Base-by-base conservation (phyloP, 2,888 invertebrate genomes). In the Lagria hirta region DNA sequence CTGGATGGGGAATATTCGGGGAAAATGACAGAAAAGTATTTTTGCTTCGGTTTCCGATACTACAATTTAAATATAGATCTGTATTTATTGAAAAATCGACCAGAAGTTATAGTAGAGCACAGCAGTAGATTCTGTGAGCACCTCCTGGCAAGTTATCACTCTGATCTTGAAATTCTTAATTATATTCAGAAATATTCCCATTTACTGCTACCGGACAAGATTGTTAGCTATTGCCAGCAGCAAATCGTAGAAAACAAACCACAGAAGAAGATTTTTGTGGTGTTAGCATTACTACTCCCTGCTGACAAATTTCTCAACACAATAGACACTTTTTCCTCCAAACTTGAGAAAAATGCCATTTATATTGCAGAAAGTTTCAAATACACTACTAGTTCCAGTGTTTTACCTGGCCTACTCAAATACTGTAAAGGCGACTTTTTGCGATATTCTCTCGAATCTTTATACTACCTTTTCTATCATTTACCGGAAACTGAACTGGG, bases 401-500 rank as follows among this genome's bases (percentile, higher is more conserved):
- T 44, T 21, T 36, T 50, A 6, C 37, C 47, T 14, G n/a, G 8
- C 29, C 10, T 50, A 8, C 23, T 50, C 2, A 16, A 35, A 11
- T 50, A 28, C 18, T 48, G 50, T 17, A 20, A 36, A 14, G 44
- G 50, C n/a, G 47, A 50, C 20, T 48, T 27, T 21, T 26, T 48
- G 10, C 21, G 36, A 2, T 14, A 32, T 1, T 28, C 41, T 4
- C 8, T 48, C 13, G 34, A 43, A 18, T 35, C 50, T 1, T 27
- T 50, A 2, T 50, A 50, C 18, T 50, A 48, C 24, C 29, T 43
- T 15, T 47, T 44, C 18, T 41, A 47, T 13, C 50, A 50, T 26
- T 33, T 27, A 5, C 33, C 47, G 3, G 50, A 47, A 18, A 44
- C 37, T 6, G 13, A 34, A 10, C 23, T 50, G 14, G 12, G 20